phyloP scores from a whole-genome alignment of 2,888 invertebrate genomes.

The Chelonus formosanus region DNA sequence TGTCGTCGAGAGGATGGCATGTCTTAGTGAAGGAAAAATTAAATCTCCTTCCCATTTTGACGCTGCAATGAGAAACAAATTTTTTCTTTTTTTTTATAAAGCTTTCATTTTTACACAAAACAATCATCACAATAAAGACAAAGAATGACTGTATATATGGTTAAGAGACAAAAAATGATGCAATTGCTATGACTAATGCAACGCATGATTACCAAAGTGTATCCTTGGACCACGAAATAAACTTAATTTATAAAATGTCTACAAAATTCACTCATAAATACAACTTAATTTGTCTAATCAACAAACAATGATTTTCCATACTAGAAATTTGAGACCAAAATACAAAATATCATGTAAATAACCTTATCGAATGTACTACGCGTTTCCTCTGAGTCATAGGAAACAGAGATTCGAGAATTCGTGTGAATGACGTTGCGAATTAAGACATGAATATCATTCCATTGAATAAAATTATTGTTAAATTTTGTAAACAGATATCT shows the following conservation, averaged over 20 bases:
- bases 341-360: constrained; percentile 5
- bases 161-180: constrained; percentile 17
- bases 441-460: too few species aligned
- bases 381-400: constrained; percentile 26
- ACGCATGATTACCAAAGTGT: constrained; percentile 7
- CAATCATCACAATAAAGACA: constrained; percentile 1
- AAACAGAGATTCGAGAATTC: constrained; percentile 31
- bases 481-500: background rate
- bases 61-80: constrained; percentile 49
- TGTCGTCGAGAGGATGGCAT: constrained; percentile 63
- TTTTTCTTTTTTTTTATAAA: background rate
- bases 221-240: background rate
- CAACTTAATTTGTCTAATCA: constrained; percentile 14
- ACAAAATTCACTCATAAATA: background rate
- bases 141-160: constrained; percentile 4
- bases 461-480: too few species aligned
- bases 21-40: constrained; percentile 62
- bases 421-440: constrained; percentile 56
- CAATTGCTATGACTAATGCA: constrained; percentile 27
- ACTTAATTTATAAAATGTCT: background rate
- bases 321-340: constrained; percentile 9
- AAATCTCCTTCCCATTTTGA: constrained; percentile 65
- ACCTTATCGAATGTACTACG: constrained; percentile 20
- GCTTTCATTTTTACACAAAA: too few species aligned
- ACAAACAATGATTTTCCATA: constrained; percentile 24